Conservation (phyloP, 2,797 vertebrate genomes). For the Masticophis lateralis region DNA sequence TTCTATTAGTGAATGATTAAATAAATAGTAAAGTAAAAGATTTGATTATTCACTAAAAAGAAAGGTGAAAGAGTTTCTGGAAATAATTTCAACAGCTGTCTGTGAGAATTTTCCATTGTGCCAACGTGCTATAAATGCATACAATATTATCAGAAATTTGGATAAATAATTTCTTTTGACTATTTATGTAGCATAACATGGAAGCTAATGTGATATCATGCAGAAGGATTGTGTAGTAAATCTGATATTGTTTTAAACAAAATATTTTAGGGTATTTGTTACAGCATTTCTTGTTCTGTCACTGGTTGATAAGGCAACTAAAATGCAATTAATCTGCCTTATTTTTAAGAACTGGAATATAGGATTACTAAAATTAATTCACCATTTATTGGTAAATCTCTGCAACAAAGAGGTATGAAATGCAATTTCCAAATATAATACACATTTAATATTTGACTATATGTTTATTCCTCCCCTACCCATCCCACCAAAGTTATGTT, state of each 20-base stretch:
- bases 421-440: not conserved
- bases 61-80: not conserved
- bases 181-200: not conserved
- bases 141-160: not conserved
- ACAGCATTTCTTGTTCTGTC: not conserved
- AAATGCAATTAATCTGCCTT: not conserved
- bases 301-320: not conserved
- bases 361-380: not conserved
- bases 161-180: not conserved
- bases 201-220: not conserved
- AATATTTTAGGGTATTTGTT: not conserved
- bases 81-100: not conserved
- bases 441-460: not conserved
- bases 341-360: not conserved
- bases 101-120: not conserved
- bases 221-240: not conserved
- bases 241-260: not conserved
- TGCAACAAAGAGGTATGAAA: constrained; percentile 29
- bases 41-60: not conserved
- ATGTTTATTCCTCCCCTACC: not conserved
- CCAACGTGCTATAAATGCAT: not conserved
- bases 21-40: not conserved
- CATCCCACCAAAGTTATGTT: not conserved
- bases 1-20: not conserved
- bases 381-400: not conserved